phyloP scores from a whole-genome alignment of 2,113 vertebrate genomes.

The Brachyistius frenatus region DNA sequence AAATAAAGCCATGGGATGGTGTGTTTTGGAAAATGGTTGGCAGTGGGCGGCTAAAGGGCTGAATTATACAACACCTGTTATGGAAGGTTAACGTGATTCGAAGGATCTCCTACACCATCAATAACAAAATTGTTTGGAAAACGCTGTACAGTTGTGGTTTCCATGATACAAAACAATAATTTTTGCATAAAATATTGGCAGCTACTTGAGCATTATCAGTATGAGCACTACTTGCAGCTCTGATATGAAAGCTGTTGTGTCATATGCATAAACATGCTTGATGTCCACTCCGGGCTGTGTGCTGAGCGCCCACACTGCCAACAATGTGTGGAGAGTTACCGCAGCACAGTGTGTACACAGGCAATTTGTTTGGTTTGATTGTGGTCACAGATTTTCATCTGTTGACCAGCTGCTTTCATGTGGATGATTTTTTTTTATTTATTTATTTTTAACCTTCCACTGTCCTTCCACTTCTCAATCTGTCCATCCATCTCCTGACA shows the following conservation, averaged over 20 bases:
- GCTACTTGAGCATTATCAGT: too few relatives aligned
- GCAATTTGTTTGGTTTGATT: conserved; percentile 2
- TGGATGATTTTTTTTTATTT: too few relatives aligned
- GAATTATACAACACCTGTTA: too few relatives aligned
- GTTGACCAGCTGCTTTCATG: background rate
- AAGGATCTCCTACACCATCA: background rate
- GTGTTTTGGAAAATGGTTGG: too few relatives aligned
- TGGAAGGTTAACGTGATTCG: background rate
- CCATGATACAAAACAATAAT: background rate
- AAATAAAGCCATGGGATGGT: too few relatives aligned
- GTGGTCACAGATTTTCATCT: background rate
- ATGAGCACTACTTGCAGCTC: background rate
- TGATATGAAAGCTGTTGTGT: background rate
- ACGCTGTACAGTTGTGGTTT: background rate
- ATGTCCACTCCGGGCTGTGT: background rate
- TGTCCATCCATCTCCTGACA: conserved; percentile 60
- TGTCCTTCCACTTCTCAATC: background rate
- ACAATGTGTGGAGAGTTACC: background rate
- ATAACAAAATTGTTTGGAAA: too few relatives aligned
- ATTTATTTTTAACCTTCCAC: too few relatives aligned
- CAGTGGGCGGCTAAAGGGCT: too few relatives aligned
- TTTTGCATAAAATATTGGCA: background rate
- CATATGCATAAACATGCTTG: background rate
- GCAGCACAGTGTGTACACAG: background rate
- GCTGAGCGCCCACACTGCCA: conserved; percentile 10